Percentiles rank a stretch among this genome's conserved stretches.
These are phyloP conservation scores for Desmodus rotundus DNA, from an alignment of 2,113 vertebrate species.

Conservation along the genomic window DNA sequence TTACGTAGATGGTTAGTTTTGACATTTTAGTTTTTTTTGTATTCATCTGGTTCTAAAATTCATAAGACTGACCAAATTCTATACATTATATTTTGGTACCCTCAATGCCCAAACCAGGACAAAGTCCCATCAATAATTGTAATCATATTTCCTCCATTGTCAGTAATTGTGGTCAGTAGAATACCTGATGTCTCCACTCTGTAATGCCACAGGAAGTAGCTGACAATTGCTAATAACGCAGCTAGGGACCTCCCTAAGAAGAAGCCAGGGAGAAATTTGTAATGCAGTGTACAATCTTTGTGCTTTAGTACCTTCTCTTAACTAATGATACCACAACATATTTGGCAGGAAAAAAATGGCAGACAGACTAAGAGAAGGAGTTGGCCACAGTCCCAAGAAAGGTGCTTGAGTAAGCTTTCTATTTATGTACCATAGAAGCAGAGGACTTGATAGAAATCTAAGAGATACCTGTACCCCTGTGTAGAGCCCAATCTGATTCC, in stretches of 20 bases:
- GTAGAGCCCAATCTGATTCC: neutral
- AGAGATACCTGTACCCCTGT: neutral
- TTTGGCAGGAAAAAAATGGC: neutral
- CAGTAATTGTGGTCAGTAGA: neutral
- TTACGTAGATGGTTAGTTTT: slow-evolving; percentile 33
- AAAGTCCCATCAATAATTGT: neutral
- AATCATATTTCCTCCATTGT: neutral
- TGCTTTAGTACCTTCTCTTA: neutral
- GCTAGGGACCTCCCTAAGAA: neutral
- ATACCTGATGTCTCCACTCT: neutral
- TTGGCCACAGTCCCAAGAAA: neutral
- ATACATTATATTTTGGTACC: neutral
- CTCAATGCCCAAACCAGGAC: neutral
- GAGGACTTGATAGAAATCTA: slow-evolving; percentile 4
- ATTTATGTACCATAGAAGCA: neutral
- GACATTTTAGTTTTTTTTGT: slow-evolving; percentile 25
- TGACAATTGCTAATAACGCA: neutral
- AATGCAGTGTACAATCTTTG: neutral
- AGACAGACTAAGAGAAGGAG: neutral
- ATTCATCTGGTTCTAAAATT: slow-evolving; percentile 17
- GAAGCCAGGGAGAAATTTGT: neutral
- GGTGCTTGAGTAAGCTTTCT: neutral
- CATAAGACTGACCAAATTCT: neutral
- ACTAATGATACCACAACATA: neutral
- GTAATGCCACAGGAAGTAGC: neutral